These are phyloP conservation scores for Saccopteryx leptura DNA, from an alignment of 2,113 vertebrate species.

Conservation along the genomic window DNA sequence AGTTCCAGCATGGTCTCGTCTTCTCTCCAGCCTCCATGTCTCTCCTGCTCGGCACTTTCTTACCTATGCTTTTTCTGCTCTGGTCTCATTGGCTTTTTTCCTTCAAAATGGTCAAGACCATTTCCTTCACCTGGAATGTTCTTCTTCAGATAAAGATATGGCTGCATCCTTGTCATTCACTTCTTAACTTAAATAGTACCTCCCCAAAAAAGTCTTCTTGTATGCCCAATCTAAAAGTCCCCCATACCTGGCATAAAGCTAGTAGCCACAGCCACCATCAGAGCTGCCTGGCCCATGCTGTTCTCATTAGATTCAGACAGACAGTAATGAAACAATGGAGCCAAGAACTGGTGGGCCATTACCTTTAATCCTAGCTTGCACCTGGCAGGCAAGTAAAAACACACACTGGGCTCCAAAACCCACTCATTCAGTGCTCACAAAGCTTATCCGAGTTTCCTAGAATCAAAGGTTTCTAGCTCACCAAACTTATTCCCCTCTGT, in stretches of 20 bases:
- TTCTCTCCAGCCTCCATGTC: neutral
- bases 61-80: neutral
- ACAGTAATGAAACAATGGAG: too few relatives aligned
- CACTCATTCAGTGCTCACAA: too few relatives aligned
- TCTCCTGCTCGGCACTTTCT: accelerated
- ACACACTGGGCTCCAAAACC: too few relatives aligned
- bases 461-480: too few relatives aligned
- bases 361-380: too few relatives aligned
- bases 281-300: too few relatives aligned
- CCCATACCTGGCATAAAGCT: neutral
- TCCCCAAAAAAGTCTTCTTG: neutral
- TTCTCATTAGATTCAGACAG: too few relatives aligned
- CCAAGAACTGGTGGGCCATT: too few relatives aligned
- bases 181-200: neutral
- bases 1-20: neutral
- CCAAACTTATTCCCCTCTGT: too few relatives aligned
- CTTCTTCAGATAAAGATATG: neutral
- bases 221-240: neutral
- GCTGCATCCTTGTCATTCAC: neutral
- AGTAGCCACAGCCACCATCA: too few relatives aligned
- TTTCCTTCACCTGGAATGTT: neutral
- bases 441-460: too few relatives aligned
- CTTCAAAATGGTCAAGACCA: neutral
- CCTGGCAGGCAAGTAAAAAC: too few relatives aligned
- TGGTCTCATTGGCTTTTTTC: neutral